Evolutionary conservation across 2,797 vertebrate genomes (phyloP).

Genomic region (Poeciliopsis turneri): DNA sequence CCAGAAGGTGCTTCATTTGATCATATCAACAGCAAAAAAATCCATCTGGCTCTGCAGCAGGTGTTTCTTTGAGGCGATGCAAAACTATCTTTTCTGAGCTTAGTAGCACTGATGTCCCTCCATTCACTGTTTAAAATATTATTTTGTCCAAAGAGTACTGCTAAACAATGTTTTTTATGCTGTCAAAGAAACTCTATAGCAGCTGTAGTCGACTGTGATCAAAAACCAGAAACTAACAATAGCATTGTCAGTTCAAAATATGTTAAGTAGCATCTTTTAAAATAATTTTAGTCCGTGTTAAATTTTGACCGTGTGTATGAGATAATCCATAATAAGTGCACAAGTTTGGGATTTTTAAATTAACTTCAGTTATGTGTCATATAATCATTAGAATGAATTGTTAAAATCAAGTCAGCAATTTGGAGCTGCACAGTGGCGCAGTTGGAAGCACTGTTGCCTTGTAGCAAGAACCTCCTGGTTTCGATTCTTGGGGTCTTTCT

Average conservation of each 20-base stretch:
- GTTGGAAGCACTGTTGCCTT: too few relatives aligned
- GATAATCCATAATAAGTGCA: background rate
- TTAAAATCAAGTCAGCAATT: background rate
- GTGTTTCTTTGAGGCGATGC: background rate
- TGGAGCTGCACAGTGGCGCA: background rate
- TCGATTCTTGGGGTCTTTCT: too few relatives aligned
- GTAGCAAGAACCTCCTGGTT: too few relatives aligned
- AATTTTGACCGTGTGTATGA: background rate
- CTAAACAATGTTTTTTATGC: background rate
- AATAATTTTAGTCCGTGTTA: background rate
- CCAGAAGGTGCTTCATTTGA: background rate
- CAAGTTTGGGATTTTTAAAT: background rate
- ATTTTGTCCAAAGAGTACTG: background rate
- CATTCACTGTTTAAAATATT: background rate
- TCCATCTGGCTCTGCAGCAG: background rate
- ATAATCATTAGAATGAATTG: background rate
- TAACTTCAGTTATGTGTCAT: background rate
- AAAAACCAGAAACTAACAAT: background rate
- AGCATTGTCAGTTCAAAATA: background rate
- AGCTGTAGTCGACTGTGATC: background rate
- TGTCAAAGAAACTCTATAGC: background rate
- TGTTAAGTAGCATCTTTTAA: background rate
- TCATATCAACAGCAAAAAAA: background rate
- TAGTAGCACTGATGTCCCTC: background rate
- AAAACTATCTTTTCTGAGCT: background rate